phyloP scores from a whole-genome alignment of 2,888 invertebrate genomes.

The Cerastoderma edule region DNA sequence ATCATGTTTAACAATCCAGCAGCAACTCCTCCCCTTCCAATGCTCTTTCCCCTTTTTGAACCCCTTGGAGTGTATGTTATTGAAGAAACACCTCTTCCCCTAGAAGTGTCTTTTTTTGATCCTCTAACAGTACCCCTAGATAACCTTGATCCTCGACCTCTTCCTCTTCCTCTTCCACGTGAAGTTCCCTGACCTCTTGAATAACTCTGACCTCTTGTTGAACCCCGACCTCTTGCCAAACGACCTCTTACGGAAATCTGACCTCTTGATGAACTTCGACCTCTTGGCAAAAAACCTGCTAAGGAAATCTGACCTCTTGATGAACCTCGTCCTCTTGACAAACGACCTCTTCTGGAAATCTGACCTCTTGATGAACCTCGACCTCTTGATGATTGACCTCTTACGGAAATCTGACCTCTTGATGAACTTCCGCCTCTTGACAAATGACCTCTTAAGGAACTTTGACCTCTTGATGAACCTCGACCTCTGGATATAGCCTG shows the following conservation, averaged over 20 bases:
- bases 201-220: background rate
- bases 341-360: background rate
- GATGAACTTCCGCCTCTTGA: background rate
- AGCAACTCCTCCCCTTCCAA: background rate
- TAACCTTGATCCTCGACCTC: background rate
- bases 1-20: background rate
- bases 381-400: background rate
- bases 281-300: background rate
- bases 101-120: too few species aligned
- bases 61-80: too few species aligned
- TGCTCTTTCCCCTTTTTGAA: background rate
- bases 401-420: background rate
- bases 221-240: slow-evolving; percentile 8
- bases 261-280: background rate
- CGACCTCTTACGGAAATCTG: background rate
- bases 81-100: slow-evolving; percentile 2
- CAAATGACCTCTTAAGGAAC: too few species aligned
- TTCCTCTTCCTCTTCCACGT: background rate
- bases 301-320: too few species aligned
- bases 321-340: background rate
- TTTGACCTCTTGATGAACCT: too few species aligned
- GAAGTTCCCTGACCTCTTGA: slow-evolving; percentile 6
- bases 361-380: too few species aligned
- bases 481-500: too few species aligned
- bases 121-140: background rate